Evolutionary conservation across 1,140 invertebrate genomes (phyloP), one percentile per base, ranked within the genome.

Genomic region (Drosophila kurseongensis): DNA sequence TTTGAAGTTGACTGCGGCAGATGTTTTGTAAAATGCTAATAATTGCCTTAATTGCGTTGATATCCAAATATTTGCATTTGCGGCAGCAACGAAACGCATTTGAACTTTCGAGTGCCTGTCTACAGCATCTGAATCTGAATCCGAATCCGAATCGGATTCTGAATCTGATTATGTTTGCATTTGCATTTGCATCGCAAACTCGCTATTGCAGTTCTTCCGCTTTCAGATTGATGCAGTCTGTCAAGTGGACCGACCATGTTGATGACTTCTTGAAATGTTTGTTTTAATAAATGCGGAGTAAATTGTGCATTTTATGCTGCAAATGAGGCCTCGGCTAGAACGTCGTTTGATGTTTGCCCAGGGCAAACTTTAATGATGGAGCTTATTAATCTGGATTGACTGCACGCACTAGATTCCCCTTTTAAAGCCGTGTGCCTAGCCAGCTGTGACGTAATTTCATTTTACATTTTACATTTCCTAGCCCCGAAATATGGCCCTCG

Each of bases 361-460:
- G 55, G 27, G 51, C 65, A 57, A 71, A 69, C 40, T 78, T 62
- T 45, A 80, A 78, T 85, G 73, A 78, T 14, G 29, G n/a, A 32
- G 27, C 48, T 51, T 52, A 52, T 52, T 29, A 52, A 36, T 36
- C 14, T 18, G 29, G 32, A 7, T 36, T 4, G 23, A 23, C 23
- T 23, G 23, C 23, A 23, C 23, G 50, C 32, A 36, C 9, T 52
- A 8, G 14, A 3, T 57, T 9, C 9, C 38, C 41, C 62, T 78
- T 75, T 78, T 63, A 60, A 67, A 67, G 50, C 60, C 58, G 62
- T 71, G 40, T 86, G 75, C 68, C 86, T 79, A 62, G 63, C 75
- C 82, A 86, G 78, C 82, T 86, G 82, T 86, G 61, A 81, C 69
- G 63, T 86, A 78, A 81, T 81, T 86, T 86, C 59, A 81, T 72